Base-by-base conservation (phyloP, 1,140 invertebrate species). In the Sinonovacula constricta region DNA sequence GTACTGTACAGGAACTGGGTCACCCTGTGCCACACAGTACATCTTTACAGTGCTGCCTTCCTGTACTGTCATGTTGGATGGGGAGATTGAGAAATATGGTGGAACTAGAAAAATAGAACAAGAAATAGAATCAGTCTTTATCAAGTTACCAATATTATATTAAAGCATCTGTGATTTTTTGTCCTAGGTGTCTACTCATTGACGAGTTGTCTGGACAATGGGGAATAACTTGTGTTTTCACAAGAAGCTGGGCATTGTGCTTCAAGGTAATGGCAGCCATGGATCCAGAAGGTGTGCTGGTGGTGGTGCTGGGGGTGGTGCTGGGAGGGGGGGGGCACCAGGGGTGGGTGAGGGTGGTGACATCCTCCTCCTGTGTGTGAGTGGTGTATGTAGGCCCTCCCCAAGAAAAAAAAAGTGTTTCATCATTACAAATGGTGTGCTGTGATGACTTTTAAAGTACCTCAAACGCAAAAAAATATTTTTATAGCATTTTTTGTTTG, bases 1-100 rank as follows among this genome's bases (percentile, higher is more conserved):
- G 49, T 33, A 56, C 34, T 76, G 72, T 36, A 51, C 59, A 24
- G 72, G 72, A 2, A 76, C 72, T 22, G 72, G 72, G 15, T 76
- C 63, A 7, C 72, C 72, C 24, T 59, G 28, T 3, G 72, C 72
- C 18, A 56, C 1, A 66, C 72, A 76, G 0, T 56, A 7, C 22
- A 76, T 31, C 1, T 51, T 28, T 22, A 76, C 72, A 36, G 2
- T 39, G 5, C 62, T 45, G 39, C 72, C 72, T 18, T 66, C 18
- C 22, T 31, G 31, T n/a, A 76, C 63, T 36, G 72, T 57, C 3
- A 28, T 3, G 65, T 76, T 76, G 30, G 28, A 24, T 28, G 72
- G 72, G n/a, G 31, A 34, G 28, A 34, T 54, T 28, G 18, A 54
- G 60, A 76, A 76, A 22, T 24, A 36, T 14, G 72, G 72, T 15